Conservation (phyloP, 2,888 invertebrate species). For the Trisateles emortualis region DNA sequence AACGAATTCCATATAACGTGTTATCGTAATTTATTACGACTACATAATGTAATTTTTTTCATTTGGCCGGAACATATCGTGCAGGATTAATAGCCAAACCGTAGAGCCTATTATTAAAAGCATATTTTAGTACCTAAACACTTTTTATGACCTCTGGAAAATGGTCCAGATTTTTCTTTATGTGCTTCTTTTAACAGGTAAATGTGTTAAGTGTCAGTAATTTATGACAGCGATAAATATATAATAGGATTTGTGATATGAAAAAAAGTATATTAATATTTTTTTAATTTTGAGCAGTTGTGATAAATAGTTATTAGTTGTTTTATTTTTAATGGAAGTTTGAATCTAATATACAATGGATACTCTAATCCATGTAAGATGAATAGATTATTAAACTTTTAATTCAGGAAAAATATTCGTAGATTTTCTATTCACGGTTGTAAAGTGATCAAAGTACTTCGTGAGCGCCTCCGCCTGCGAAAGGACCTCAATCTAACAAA, state of each 20-base stretch:
- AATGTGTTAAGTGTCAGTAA: constrained; percentile 36
- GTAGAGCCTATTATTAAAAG: constrained; percentile 44
- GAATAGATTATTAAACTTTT: too few relatives aligned
- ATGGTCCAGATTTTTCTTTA: constrained; percentile 32
- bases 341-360: too few relatives aligned
- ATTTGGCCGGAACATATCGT: constrained; percentile 30
- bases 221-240: constrained; percentile 39
- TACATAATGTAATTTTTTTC: constrained; percentile 46
- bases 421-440: too few relatives aligned
- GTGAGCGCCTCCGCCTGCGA: too few relatives aligned
- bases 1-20: constrained; percentile 30
- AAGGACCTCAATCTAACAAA: too few relatives aligned
- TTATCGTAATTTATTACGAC: constrained; percentile 41
- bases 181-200: constrained; percentile 30
- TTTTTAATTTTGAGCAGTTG: background rate
- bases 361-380: too few relatives aligned
- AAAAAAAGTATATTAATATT: constrained; percentile 19
- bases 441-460: too few relatives aligned
- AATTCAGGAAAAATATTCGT: too few relatives aligned
- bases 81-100: constrained; percentile 45
- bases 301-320: background rate
- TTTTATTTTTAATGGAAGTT: too few relatives aligned
- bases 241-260: background rate
- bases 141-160: constrained; percentile 42
- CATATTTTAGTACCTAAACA: constrained; percentile 49